Base-by-base conservation (phyloP, 2,888 invertebrate genomes). In the Epiblema foenella region DNA sequence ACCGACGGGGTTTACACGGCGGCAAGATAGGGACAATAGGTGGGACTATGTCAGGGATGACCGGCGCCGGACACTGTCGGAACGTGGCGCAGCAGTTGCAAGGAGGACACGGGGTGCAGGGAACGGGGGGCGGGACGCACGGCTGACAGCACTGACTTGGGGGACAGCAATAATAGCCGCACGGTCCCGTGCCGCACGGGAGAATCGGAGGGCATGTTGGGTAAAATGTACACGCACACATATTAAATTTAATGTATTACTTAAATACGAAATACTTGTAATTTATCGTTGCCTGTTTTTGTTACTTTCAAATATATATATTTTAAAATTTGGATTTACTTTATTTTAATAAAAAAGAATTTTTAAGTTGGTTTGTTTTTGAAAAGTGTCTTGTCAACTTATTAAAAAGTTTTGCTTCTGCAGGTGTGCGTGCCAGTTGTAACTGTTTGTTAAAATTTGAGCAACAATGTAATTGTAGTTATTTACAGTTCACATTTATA, bases 11-110 rank as follows among this genome's bases (percentile, higher is more conserved):
- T 68, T 81, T 88, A 73, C 93, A 91, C 29, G 78, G 74, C 3
- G 93, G 93, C 54, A 93, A 75, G 24, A 88, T 78, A 0, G 93
- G 93, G n/a, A 93, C 87, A 68, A 91, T 89, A 1, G 92, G 92
- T 1, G 90, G 87, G 7, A 92, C 90, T 12, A 82, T 69, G 74
- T 93, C 93, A 0, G 93, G 91, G 46, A 89, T 79, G 12, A 86
- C 79, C 2, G 92, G 93, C 9, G 90, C 86, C 1, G 93, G 93
- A 63, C 91, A 90, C 66, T 80, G 91, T 65, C 91, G 81, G 76
- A 84, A 91, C 52, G 78, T 76, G 8, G 91, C 88, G 37, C 75
- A 80, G 78, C 93, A 93, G 52, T 63, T 83, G 77, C 93, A 94
- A 5, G 88, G 88, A 0, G 91, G 91, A 72, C 90, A 91, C 12